phyloP scores from a whole-genome alignment of 1,140 invertebrate species.

The Brachionus sp. region DNA sequence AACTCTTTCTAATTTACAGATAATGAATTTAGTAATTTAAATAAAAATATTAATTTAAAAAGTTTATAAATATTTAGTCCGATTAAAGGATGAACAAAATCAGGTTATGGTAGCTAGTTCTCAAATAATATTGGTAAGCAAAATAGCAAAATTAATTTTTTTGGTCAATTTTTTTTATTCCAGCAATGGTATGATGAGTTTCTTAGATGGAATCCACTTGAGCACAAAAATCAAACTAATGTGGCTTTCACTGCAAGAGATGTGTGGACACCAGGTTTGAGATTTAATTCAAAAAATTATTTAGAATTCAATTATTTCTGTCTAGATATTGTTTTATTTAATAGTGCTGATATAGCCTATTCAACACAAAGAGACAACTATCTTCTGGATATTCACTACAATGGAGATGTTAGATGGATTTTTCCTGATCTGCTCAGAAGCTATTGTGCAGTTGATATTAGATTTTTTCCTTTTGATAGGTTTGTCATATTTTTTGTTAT shows the following conservation, averaged over 20 bases:
- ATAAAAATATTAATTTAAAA: neutral
- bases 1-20: slow-evolving; percentile 29
- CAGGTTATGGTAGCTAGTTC: slow-evolving; percentile 39
- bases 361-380: slow-evolving; percentile 43
- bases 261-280: slow-evolving; percentile 41
- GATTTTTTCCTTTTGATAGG: slow-evolving; percentile 44
- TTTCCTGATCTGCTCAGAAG: slow-evolving; percentile 40
- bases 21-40: slow-evolving; percentile 36
- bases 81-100: slow-evolving; percentile 43
- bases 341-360: slow-evolving; percentile 40
- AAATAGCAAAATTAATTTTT: neutral
- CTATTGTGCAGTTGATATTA: slow-evolving; percentile 35
- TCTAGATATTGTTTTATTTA: slow-evolving; percentile 45
- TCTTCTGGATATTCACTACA: neutral
- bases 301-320: neutral
- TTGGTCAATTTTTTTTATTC: neutral
- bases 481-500: neutral
- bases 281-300: neutral
- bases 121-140: slow-evolving; percentile 35
- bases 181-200: slow-evolving; percentile 40
- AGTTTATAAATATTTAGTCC: neutral
- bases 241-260: slow-evolving; percentile 13
- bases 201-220: slow-evolving; percentile 28
- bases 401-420: slow-evolving; percentile 33
- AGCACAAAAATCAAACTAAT: slow-evolving; percentile 12